Base-by-base conservation (phyloP, 1,140 invertebrate genomes). In the Zeugodacus cucurbitae region DNA sequence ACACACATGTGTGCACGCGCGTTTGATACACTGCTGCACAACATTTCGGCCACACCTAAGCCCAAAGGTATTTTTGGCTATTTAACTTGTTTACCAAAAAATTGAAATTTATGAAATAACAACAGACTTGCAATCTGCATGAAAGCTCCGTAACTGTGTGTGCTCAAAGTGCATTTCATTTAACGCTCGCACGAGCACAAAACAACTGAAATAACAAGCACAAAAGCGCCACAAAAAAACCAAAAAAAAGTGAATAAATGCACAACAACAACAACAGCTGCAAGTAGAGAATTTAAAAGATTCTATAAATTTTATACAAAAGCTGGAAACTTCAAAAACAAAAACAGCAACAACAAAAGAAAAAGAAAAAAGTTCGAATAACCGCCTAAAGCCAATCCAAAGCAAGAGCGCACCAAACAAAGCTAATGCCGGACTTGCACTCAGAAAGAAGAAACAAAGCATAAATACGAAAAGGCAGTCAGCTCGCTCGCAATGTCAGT, bases 41-140 rank as follows among this genome's bases (percentile, higher is more conserved):
- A 41, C 48, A 54, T 48, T 82, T 48, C 11, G 6, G 37, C 37
- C 74, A 82, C 74, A 82, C 74, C 74, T 34, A 54, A 48, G 74
- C 74, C 74, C 29, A 10, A 10, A 29, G 74, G 74, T 44, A 8
- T 82, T 41, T 82, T 41, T 29, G 26, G 41, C 34, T 82, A 41
- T 82, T 82, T 26, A 82, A 82, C 74, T 82, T 82, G 74, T 82
- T 82, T 82, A 82, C 74, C 74, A 37, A 82, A 82, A 82, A 82
- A 48, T 82, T 82, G 67, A 74, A 82, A 82, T 82, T 82, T 82
- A 82, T 82, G 74, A 82, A 70, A 82, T 82, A 82, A 82, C 44
- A 48, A 82, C 11, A 82, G 26, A 82, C 1, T 54, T 82, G 74
- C 74, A 82, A 17, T n/a, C n/a, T 22, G n/a, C 44, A 34, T 34